Base-by-base conservation (phyloP, 2,797 vertebrate species). In the Cyclopterus lumpus region DNA sequence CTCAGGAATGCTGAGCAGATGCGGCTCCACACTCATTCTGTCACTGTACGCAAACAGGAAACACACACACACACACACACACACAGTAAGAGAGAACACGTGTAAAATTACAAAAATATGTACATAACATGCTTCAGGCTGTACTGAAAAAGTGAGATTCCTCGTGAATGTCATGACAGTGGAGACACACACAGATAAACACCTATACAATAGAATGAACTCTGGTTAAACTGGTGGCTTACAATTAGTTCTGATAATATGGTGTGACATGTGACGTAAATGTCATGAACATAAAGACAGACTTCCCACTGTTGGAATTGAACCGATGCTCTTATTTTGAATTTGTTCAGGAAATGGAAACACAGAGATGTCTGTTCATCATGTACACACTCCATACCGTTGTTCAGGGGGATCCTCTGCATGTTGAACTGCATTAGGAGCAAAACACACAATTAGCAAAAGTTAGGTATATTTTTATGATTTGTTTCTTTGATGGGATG, bases 1-100 rank as follows among this genome's bases (percentile, higher is more conserved):
- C 90, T 99, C 98, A 1, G 96, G 95, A 57, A 99, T 87, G 62
- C 96, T 99, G 84, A 99, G 96, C 84, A 99, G 94, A 77, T 94
- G 96, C 80, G 96, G 98, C 77, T 95, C 96, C 46, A 83, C 94
- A 10, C 94, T 93, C 82, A 95, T 91, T 22, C 92, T 88, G 86
- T 97, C 96, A 77, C 97, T 99, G 90, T 42, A 8, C 4, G 5
- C 24, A 64, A 28, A 51, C 18, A 12, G 55, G 0, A 70, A 44
- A 0, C 54, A 60, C 10, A 12, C 38, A 38, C 38, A 38, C 38
- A 38, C 11, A 8, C 34, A 42, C 14, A 14, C 14, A 40, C 3
- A 36, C 34, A 80, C 18, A 28, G 6, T 15, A 20, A 70, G 26
- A 67, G 14, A 48, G 54, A 75, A 9, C 30, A 58, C 18, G 4